These are phyloP conservation scores for Deilephila elpenor DNA, from an alignment of 2,888 invertebrate species.

Conservation along the genomic window DNA sequence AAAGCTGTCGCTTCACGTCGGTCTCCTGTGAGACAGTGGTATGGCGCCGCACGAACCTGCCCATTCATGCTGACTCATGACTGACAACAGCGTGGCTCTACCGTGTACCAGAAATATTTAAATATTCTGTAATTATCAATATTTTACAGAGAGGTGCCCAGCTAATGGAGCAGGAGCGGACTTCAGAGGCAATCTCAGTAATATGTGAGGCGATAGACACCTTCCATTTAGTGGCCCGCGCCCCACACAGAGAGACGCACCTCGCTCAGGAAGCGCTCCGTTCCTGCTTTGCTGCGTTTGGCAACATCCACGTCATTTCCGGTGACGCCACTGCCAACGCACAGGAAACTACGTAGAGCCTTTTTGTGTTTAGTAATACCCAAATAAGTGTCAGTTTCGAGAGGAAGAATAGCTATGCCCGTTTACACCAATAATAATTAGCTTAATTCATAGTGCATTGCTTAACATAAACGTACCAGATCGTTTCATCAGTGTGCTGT, in stretches of 20 bases:
- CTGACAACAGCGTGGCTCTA: no score
- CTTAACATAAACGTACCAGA: no score
- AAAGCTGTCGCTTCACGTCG: no score
- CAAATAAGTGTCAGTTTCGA: not conserved
- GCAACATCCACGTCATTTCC: conserved; percentile 72
- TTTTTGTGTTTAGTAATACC: not conserved
- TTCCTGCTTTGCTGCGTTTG: conserved; percentile 85
- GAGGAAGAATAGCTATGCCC: no score
- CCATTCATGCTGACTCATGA: no score
- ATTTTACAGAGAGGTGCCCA: conserved; percentile 64
- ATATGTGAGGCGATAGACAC: conserved; percentile 85
- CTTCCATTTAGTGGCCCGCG: conserved; percentile 85
- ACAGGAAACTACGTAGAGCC: not conserved
- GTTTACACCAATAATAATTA: no score
- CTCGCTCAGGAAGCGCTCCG: conserved; percentile 89
- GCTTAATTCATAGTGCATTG: no score
- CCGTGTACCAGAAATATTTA: no score
- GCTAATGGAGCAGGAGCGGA: conserved; percentile 82
- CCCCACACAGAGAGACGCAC: conserved; percentile 88
- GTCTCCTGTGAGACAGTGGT: no score
- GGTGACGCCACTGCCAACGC: conserved; percentile 21
- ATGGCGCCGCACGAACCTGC: no score
- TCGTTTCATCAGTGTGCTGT: no score
- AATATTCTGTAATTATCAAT: not conserved
- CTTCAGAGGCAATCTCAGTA: conserved; percentile 80